A percentile compares a stretch with the other conserved stretches of the same genome.
Conservation (phyloP, 2,888 invertebrate genomes). For the Phengaris alcon region DNA sequence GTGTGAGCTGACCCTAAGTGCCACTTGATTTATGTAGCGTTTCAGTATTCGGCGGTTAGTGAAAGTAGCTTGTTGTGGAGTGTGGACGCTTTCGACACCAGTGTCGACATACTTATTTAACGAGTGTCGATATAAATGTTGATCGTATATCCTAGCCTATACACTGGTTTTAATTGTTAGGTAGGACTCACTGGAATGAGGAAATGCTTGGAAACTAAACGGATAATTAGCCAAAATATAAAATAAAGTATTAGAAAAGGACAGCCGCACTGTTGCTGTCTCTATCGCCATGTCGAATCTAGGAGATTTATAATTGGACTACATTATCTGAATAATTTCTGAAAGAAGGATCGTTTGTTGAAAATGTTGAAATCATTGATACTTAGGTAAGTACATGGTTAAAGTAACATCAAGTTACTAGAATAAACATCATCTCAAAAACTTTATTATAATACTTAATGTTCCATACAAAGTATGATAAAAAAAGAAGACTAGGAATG, state of each 20-base stretch:
- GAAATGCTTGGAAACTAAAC: neutral
- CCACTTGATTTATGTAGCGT: too few relatives aligned
- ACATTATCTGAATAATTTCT: neutral
- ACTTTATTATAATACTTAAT: neutral
- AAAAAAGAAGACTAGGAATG: constrained; percentile 1
- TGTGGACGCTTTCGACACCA: neutral
- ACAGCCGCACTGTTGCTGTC: neutral
- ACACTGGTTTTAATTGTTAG: neutral
- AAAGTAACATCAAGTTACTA: neutral
- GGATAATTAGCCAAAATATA: neutral
- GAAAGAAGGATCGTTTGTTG: neutral
- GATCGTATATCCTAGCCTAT: neutral
- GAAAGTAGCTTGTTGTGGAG: too few relatives aligned
- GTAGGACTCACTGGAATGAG: neutral
- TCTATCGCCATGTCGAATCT: neutral
- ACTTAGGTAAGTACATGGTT: too few relatives aligned
- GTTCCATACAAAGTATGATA: neutral
- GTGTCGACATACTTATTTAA: neutral
- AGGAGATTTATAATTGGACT: neutral
- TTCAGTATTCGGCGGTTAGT: too few relatives aligned
- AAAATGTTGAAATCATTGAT: neutral
- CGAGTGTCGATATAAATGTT: neutral
- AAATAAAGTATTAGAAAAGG: neutral
- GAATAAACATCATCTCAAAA: neutral
- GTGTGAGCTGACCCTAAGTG: too few relatives aligned